Base-by-base conservation (phyloP, 2,888 invertebrate genomes). In the Prosapia bicincta region DNA sequence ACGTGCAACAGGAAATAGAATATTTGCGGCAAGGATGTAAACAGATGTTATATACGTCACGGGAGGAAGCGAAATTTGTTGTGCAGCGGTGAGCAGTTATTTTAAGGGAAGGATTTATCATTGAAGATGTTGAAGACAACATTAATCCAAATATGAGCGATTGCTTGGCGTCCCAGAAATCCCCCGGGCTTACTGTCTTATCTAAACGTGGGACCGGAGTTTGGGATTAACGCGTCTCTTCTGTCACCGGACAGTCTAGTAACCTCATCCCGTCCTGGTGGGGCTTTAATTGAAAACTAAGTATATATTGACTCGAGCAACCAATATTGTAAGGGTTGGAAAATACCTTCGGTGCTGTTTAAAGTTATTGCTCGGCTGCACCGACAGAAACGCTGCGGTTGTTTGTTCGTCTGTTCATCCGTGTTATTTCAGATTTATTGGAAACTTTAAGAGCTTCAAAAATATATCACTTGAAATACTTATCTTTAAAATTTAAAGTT, bases 51-150 rank as follows among this genome's bases (percentile, higher is more conserved):
- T 28, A 38, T 54, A 20, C 20, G 20, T 54, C 54, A 54, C 5
- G 20, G 7, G 20, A 54, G 20, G 54, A 54, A 54, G 54, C 54
- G 20, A 54, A 54, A 54, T 54, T 54, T 54, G 54, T 20, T 5
- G 54, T 20, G 54, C 20, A 54, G 5, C 54, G 20, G n/a, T 54
- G 20, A 13, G 20, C 54, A 54, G 54, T 54, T 54, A 54, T 54
- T 54, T 54, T 54, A 54, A 54, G 54, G 54, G 54, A 54, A 54
- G 54, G 54, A 54, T 54, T 54, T 54, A 54, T 54, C 54, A 54
- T 54, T 54, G 54, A 54, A 54, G 54, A 54, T 54, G 54, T 54
- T 54, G 54, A 54, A 54, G 54, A 54, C 54, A 54, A 54, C 54
- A 54, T 54, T 54, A 54, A 54, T 54, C 54, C 54, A 54, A 54